Percentiles rank a stretch among this genome's conserved stretches.
phyloP scores from a whole-genome alignment of 2,888 invertebrate genomes.

The Cataglyphis albicans region DNA sequence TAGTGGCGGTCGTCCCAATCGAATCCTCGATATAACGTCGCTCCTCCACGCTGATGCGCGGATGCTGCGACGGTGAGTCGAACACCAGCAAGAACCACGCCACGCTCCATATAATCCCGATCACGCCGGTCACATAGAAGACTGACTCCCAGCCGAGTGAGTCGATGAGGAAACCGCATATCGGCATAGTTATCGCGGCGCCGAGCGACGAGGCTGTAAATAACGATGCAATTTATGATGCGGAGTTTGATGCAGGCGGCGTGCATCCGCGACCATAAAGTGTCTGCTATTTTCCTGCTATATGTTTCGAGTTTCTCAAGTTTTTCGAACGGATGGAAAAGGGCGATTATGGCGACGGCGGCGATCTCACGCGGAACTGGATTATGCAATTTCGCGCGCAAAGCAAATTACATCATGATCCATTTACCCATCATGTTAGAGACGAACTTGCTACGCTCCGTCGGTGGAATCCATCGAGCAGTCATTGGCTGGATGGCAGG shows the following conservation, averaged over 20 bases:
- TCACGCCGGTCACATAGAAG: constrained; percentile 93
- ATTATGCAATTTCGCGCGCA: not conserved
- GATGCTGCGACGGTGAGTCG: constrained; percentile 94
- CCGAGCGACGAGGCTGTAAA: constrained; percentile 94
- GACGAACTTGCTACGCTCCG: constrained; percentile 97
- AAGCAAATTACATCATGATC: constrained; percentile 24
- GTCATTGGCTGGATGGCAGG: constrained; percentile 97
- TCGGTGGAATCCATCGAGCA: constrained; percentile 97
- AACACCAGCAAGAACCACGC: constrained; percentile 93
- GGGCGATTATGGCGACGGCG: not conserved
- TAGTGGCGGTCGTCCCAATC: constrained; percentile 89
- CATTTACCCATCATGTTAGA: constrained; percentile 94
- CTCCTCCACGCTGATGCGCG: constrained; percentile 92
- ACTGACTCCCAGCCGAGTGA: constrained; percentile 95
- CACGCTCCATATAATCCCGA: constrained; percentile 93
- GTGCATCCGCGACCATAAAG: not conserved
- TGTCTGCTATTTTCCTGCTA: not conserved
- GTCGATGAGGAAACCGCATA: constrained; percentile 93
- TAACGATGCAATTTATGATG: constrained; percentile 52
- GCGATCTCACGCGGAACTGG: constrained; percentile 31
- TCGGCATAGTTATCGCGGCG: constrained; percentile 95
- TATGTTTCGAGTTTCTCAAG: constrained; percentile 23
- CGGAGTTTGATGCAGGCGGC: constrained; percentile 3
- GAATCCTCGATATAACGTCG: constrained; percentile 90
- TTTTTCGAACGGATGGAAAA: not conserved